phyloP scores from a whole-genome alignment of 2,113 vertebrate species.

The Mungos mungo region DNA sequence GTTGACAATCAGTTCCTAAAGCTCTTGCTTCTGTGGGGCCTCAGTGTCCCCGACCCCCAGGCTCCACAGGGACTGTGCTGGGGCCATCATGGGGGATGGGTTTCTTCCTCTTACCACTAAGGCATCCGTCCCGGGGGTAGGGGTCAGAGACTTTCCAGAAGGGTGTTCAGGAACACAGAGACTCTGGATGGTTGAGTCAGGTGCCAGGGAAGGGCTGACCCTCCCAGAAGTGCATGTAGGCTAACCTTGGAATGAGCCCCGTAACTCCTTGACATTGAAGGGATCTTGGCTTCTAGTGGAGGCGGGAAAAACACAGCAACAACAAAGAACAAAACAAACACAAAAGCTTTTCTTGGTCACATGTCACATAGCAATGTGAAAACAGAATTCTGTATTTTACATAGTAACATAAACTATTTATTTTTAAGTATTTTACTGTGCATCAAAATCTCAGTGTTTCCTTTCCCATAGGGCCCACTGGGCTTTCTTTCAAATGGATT shows the following conservation, averaged over 20 bases:
- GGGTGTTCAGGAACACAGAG: too few species aligned
- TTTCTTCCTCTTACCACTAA: neutral
- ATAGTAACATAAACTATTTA: neutral
- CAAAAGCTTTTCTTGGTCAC: neutral
- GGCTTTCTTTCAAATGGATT: neutral
- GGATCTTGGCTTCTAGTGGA: neutral
- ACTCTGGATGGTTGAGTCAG: neutral
- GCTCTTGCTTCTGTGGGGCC: neutral
- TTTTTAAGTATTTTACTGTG: neutral
- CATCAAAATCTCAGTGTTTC: neutral
- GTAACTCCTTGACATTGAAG: neutral
- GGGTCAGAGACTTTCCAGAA: neutral
- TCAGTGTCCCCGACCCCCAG: neutral
- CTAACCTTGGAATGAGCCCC: neutral
- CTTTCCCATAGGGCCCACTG: neutral
- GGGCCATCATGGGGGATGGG: too few species aligned
- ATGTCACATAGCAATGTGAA: neutral
- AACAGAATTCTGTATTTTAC: neutral
- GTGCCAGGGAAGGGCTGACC: too few species aligned
- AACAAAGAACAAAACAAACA: neutral
- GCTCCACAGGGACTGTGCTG: neutral
- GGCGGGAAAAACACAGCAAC: neutral
- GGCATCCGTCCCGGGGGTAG: neutral
- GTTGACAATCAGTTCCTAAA: too few species aligned
- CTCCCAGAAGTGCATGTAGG: neutral